Conservation (phyloP, 2,888 invertebrate species). For the Eucera pruinosa region DNA sequence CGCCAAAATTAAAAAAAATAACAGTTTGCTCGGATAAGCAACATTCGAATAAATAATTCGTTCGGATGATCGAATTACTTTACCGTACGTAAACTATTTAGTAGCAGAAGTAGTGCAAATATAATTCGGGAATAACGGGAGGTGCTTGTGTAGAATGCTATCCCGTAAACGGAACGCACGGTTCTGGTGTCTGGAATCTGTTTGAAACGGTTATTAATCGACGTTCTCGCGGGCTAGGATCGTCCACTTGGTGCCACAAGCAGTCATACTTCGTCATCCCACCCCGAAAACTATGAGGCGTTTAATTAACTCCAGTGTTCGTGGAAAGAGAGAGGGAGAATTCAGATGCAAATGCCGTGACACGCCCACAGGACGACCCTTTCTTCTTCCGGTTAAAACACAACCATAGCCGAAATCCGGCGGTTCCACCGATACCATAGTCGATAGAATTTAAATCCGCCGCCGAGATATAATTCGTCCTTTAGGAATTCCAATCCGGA, state of each 20-base stretch:
- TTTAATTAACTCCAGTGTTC: conserved; percentile 77
- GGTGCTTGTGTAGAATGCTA: neutral
- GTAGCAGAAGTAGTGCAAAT: too few relatives aligned
- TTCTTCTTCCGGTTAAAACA: conserved; percentile 61
- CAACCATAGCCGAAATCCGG: conserved; percentile 51
- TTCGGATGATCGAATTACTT: too few relatives aligned
- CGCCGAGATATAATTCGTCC: conserved; percentile 29
- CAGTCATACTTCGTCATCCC: conserved; percentile 73
- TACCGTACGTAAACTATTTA: too few relatives aligned
- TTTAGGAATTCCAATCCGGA: conserved; percentile 8
- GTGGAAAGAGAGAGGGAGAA: conserved; percentile 65
- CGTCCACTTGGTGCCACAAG: conserved; percentile 79
- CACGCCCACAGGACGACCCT: conserved; percentile 65
- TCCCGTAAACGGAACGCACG: neutral
- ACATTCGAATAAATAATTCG: too few relatives aligned
- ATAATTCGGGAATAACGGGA: too few relatives aligned
- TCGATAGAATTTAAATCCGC: conserved; percentile 40
- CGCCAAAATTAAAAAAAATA: too few relatives aligned
- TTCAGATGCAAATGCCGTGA: conserved; percentile 76
- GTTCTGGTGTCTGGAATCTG: conserved; percentile 48
- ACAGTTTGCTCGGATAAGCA: too few relatives aligned
- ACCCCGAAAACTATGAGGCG: conserved; percentile 77
- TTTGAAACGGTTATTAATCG: conserved; percentile 75
- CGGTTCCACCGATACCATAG: conserved; percentile 33
- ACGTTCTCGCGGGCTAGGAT: conserved; percentile 66